Evolutionary conservation across 2,797 vertebrate species (phyloP).

Genomic region (Tachyglossus aculeatus): DNA sequence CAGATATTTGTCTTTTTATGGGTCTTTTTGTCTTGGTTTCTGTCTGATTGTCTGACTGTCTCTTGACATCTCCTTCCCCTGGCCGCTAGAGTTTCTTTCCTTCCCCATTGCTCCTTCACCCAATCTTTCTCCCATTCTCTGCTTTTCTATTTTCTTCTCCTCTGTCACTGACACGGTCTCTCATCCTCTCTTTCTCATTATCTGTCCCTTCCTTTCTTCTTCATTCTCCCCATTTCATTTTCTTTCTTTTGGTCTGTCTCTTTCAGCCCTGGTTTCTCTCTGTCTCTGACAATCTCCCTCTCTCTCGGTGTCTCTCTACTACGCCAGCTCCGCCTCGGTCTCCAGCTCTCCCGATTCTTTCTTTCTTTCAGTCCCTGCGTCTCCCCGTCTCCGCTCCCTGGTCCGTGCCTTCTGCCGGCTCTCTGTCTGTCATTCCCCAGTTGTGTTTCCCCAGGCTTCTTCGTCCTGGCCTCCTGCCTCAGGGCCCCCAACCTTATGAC

Average conservation of each 20-base stretch:
- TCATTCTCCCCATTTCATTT: background rate
- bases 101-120: background rate
- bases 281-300: background rate
- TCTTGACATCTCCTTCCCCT: background rate
- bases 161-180: background rate
- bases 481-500: background rate
- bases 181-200: background rate
- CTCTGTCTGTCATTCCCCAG: too few species aligned
- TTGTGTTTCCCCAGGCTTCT: too few species aligned
- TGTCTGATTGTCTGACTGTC: background rate
- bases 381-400: too few species aligned
- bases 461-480: background rate
- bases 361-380: too few species aligned
- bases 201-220: slow-evolving; percentile 2
- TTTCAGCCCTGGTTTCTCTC: background rate
- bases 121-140: background rate
- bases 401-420: too few species aligned
- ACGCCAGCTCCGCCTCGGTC: too few species aligned
- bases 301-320: too few species aligned
- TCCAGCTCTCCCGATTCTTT: too few species aligned
- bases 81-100: too few species aligned
- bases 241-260: background rate
- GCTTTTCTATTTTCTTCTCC: background rate
- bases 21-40: background rate
- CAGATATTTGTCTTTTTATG: too few species aligned